A percentile compares a stretch with the other conserved stretches of the same genome.
Conservation (phyloP, 2,797 vertebrate species). For the Coluber constrictor region DNA sequence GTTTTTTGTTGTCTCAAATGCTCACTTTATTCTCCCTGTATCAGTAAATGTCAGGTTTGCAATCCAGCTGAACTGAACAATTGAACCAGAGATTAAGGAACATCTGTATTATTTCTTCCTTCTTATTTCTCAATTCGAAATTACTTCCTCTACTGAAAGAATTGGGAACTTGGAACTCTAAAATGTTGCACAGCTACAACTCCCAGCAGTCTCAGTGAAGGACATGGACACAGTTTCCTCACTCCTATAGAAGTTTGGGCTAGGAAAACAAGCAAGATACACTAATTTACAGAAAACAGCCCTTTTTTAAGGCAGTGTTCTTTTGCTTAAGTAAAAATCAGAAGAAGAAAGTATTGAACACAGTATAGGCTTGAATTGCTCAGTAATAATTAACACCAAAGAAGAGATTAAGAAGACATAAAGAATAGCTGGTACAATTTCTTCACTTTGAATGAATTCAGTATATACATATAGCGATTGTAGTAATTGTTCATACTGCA, state of each 20-base stretch:
- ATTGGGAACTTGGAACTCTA: background rate
- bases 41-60: background rate
- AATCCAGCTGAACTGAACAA: background rate
- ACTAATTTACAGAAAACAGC: background rate
- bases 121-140: background rate
- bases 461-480: background rate
- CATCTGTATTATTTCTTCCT: background rate
- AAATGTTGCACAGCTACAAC: background rate
- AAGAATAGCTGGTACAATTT: background rate
- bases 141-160: background rate
- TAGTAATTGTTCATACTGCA: background rate
- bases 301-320: background rate
- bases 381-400: background rate
- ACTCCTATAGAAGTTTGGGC: background rate
- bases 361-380: background rate
- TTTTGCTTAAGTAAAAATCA: background rate
- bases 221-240: background rate
- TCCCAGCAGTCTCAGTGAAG: background rate
- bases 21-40: background rate
- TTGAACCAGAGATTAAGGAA: background rate
- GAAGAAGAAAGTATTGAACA: background rate
- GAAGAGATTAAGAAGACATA: background rate
- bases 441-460: background rate
- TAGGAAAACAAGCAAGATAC: background rate
- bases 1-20: background rate